Evolutionary conservation across 2,888 invertebrate genomes (phyloP), one percentile per base, ranked within the genome.

Genomic region (Apamea anceps): DNA sequence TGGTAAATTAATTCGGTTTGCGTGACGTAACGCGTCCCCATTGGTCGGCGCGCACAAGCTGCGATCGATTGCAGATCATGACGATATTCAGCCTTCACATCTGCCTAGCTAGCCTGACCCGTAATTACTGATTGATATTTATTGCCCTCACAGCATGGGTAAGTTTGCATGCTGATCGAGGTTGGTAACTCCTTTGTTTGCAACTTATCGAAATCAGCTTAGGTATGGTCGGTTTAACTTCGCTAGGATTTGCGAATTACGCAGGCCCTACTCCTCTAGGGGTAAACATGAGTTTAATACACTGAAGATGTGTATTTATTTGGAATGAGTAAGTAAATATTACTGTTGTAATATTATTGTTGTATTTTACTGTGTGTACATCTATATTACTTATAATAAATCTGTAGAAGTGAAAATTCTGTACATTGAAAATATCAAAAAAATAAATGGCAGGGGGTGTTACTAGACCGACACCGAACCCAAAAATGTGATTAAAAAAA

Each of bases 31-130:
- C 90, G 89, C 87, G 85, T 88, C 90, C 93, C 76, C 81, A 96
- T 96, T 96, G 96, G 96, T 91, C 92, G 93, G 86, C 81, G 82
- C 75, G 62, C 90, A 87, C 96, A 96, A 96, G 96, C 95, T 96
- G 96, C 96, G 91, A 87, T 90, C 94, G 94, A 94, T 95, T 95
- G 96, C 96, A 95, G 96, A 96, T 96, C 96, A 94, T 82, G 87
- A 77, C 91, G 95, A 95, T 96, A 96, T 93, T 93, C 89, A 90
- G 87, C 92, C 93, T 94, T 93, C 93, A 93, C 96, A 96, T 96
- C 96, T 96, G 96, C 95, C 94, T 86, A 87, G 80, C 87, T 85
- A 85, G 77, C 71, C 81, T 87, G 86, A 79, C 88, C 88, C 87
- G 75, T 88, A 85, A 89, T 89, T 89, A 89, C 79, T 89, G 87